These are phyloP conservation scores for Eulemur albifrons DNA, from an alignment of 2,797 vertebrate species.

Conservation along the genomic window DNA sequence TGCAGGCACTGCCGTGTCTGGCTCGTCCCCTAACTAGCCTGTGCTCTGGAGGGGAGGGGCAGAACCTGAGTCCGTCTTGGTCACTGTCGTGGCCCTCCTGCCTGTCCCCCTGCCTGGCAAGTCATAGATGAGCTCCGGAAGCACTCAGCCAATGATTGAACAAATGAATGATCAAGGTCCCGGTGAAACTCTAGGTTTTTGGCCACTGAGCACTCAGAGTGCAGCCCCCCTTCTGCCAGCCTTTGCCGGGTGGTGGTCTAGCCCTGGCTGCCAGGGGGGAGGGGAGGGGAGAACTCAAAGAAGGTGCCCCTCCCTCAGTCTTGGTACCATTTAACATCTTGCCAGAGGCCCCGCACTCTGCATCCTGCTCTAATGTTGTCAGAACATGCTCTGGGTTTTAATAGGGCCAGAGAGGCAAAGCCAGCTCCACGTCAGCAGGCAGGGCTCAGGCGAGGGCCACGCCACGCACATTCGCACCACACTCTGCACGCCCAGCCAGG, in stretches of 20 bases:
- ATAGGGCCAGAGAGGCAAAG: not conserved
- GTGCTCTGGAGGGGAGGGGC: not conserved
- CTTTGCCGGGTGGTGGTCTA: not conserved
- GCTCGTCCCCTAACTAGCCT: not conserved
- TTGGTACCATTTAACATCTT: not conserved
- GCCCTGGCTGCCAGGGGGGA: not conserved
- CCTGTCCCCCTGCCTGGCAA: not conserved
- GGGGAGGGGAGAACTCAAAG: not conserved
- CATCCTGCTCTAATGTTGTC: not conserved
- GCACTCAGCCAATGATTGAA: not conserved
- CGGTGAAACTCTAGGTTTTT: not conserved
- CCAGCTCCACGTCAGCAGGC: not conserved
- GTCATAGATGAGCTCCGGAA: not conserved
- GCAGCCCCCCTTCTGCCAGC: not conserved
- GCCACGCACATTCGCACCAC: rapidly evolving
- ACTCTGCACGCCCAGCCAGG: not conserved
- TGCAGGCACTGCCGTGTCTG: not conserved
- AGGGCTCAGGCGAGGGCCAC: not conserved
- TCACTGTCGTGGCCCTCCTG: not conserved
- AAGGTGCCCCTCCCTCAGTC: not conserved
- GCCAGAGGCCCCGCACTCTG: not conserved
- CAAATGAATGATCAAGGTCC: not conserved
- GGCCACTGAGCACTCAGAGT: not conserved
- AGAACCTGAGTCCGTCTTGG: rapidly evolving
- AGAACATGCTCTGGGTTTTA: conserved; percentile 25